These are phyloP conservation scores for Panthera tigris DNA, from an alignment of 2,113 vertebrate species.

Conservation along the genomic window DNA sequence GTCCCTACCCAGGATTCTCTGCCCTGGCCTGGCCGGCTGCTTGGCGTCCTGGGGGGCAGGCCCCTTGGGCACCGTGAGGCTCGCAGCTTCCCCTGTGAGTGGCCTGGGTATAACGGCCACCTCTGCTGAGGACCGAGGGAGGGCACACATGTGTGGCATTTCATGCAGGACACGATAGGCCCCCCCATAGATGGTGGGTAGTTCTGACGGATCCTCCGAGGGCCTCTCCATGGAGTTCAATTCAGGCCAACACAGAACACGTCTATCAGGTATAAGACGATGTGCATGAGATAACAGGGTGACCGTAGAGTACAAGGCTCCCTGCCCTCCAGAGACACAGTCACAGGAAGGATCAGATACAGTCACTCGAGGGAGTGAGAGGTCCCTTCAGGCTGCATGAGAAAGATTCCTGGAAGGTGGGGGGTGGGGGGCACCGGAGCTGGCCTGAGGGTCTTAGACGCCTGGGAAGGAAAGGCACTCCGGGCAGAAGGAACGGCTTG, in stretches of 20 bases:
- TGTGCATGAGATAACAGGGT: accelerated
- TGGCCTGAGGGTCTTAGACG: not conserved
- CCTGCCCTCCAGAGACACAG: not conserved
- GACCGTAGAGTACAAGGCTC: not conserved
- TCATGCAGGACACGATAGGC: not conserved
- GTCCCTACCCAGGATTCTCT: not conserved
- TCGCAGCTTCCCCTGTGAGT: not conserved
- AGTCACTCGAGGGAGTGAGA: not conserved
- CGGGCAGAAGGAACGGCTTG: not conserved
- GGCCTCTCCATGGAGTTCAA: not conserved
- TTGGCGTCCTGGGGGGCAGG: not conserved
- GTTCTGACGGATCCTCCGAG: accelerated
- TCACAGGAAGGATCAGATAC: not conserved
- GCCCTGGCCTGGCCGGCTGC: not conserved
- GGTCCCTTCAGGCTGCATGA: not conserved
- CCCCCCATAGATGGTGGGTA: too few species aligned
- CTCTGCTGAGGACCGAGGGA: not conserved
- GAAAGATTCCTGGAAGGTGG: not conserved
- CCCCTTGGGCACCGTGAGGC: not conserved
- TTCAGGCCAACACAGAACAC: not conserved
- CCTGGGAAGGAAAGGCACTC: accelerated
- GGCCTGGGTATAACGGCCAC: not conserved
- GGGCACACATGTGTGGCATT: accelerated
- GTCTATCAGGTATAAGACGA: accelerated
- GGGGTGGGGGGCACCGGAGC: not conserved